phyloP scores from a whole-genome alignment of 2,888 invertebrate species.

The Flexamia atlantica region DNA sequence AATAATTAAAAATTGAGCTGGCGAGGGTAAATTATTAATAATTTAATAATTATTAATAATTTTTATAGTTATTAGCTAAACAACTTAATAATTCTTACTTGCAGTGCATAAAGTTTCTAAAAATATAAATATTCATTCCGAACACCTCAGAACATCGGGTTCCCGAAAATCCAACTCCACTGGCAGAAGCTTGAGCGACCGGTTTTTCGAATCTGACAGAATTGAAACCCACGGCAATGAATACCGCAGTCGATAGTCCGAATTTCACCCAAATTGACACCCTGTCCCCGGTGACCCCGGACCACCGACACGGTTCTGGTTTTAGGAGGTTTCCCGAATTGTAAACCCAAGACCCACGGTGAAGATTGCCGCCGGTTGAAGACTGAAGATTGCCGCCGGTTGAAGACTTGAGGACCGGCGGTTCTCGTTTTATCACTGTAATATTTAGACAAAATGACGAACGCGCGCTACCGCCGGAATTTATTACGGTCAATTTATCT shows the following conservation, averaged over 20 bases:
- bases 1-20: too few relatives aligned
- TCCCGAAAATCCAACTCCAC: neutral
- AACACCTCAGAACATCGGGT: too few relatives aligned
- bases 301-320: conserved; percentile 28
- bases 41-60: too few relatives aligned
- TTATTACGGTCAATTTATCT: conserved; percentile 10
- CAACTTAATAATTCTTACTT: too few relatives aligned
- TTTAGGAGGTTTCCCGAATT: conserved; percentile 25
- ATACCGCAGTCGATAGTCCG: conserved; percentile 3
- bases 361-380: neutral
- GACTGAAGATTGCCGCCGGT: neutral
- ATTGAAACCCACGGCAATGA: conserved; percentile 12
- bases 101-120: too few relatives aligned
- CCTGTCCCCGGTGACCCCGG: conserved; percentile 6
- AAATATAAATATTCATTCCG: too few relatives aligned
- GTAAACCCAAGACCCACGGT: neutral
- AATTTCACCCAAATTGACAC: conserved; percentile 1
- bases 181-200: conserved; percentile 11
- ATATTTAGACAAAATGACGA: conserved; percentile 33
- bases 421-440: neutral
- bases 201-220: conserved; percentile 12
- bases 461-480: conserved; percentile 6
- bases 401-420: neutral
- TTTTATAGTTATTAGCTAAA: too few relatives aligned
- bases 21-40: too few relatives aligned